These are phyloP conservation scores for Ectropis grisescens DNA, from an alignment of 1,140 invertebrate genomes.

Conservation along the genomic window DNA sequence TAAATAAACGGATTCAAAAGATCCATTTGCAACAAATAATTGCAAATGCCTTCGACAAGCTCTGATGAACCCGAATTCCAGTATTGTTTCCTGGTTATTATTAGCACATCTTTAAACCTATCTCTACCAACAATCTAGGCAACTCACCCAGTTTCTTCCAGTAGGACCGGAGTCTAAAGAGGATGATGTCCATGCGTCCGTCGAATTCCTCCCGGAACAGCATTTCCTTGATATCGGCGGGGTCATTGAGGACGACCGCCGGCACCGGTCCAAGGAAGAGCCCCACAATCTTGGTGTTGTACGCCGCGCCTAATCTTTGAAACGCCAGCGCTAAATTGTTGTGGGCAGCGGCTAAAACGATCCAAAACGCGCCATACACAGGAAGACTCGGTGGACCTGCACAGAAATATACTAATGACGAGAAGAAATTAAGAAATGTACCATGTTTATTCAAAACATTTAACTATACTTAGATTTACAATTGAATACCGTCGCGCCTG, in stretches of 20 bases:
- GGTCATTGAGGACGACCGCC: slow-evolving; percentile 39
- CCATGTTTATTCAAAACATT: no score
- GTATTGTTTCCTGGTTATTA: no score
- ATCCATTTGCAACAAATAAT: no score
- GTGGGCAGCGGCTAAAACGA: slow-evolving; percentile 25
- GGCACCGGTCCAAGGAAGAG: slow-evolving; percentile 41
- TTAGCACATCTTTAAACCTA: no score
- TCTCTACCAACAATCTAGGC: no score
- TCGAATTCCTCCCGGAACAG: slow-evolving; percentile 50
- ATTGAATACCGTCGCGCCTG: no score
- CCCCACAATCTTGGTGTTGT: slow-evolving; percentile 46
- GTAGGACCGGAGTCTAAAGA: slow-evolving; percentile 39
- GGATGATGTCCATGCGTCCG: slow-evolving; percentile 43
- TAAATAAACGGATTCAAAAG: no score
- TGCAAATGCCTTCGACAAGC: no score
- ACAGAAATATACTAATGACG: slow-evolving; percentile 8
- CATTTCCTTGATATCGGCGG: slow-evolving; percentile 43
- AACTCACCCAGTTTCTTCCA: slow-evolving; percentile 55
- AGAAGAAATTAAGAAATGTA: no score
- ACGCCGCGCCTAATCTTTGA: slow-evolving; percentile 26
- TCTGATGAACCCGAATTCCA: no score
- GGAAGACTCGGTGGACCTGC: slow-evolving; percentile 47
- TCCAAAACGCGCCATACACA: slow-evolving; percentile 44
- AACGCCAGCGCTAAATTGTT: slow-evolving; percentile 31
- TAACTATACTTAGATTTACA: no score